Base-by-base conservation (phyloP, 2,113 vertebrate species). In the Amazona guildingii region DNA sequence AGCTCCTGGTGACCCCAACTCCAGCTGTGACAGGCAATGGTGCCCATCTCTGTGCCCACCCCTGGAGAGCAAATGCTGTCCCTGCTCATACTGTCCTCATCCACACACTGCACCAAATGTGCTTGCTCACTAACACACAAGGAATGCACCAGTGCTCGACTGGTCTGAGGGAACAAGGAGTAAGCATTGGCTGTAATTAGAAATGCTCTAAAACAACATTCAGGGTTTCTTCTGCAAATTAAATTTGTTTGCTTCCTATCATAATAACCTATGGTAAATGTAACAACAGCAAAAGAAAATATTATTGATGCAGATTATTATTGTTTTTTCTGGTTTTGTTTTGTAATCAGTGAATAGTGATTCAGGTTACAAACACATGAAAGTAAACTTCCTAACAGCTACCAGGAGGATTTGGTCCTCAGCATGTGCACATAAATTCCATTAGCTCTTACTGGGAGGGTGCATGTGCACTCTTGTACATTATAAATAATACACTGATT, bases 401-500 rank as follows among this genome's bases (percentile, higher is more conserved):
- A 92, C 83, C 20, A 13, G 77, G 66, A 91, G 88, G 81, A 82
- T 92, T 93, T 79, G 44, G 88, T 86, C 92, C 92, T 41, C 96
- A 95, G 92, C 92, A 92, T 52, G 92, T 88, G 79, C 67, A 89
- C 70, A 87, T 61, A 92, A 91, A 91, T 87, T 76, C 92, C 78
- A 76, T 54, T 44, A 89, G 86, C 86, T 87, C 86, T 92, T 92
- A 94, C 86, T 92, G 91, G 92, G 86, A 91, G 79, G 63, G 80
- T 69, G 66, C 90, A 86, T 17, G 8, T 91, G 86, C 86, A 51
- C 57, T 48, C 80, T 79, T 75, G 69, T 92, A 91, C 73, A 84
- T 94, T 86, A 85, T 76, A 95, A 93, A 94, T 92, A 96, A 93
- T 66, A 82, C 62, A 87, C 52, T 73, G 83, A 92, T 87, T 95